These are phyloP conservation scores for Lasioglossum lativentre DNA, from an alignment of 2,888 invertebrate genomes.

Conservation along the genomic window DNA sequence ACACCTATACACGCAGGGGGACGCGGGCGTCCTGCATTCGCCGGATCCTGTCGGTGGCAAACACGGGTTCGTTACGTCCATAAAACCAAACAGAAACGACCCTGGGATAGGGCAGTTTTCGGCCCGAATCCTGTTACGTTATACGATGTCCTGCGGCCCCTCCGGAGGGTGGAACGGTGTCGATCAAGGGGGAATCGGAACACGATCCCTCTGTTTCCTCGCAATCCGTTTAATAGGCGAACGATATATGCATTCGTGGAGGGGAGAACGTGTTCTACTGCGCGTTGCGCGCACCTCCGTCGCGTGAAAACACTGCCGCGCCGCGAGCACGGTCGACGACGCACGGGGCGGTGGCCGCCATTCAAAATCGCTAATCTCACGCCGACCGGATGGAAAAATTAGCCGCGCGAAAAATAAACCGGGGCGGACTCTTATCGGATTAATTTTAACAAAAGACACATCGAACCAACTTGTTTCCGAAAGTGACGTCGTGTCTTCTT, in stretches of 20 bases:
- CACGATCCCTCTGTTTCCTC: background rate
- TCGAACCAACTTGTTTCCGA: too few relatives aligned
- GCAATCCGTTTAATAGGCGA: background rate
- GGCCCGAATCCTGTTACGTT: constrained; percentile 26
- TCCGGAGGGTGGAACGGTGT: background rate
- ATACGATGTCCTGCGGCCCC: background rate
- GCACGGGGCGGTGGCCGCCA: too few relatives aligned
- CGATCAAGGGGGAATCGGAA: background rate
- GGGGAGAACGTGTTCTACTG: background rate
- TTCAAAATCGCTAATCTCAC: background rate
- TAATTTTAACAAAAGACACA: too few relatives aligned
- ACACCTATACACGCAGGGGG: background rate
- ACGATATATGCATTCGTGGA: background rate
- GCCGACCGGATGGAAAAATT: too few relatives aligned
- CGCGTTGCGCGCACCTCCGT: background rate
- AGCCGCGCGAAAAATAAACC: too few relatives aligned
- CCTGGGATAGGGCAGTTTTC: constrained; percentile 52
- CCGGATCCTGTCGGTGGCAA: constrained; percentile 25
- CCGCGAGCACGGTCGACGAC: background rate
- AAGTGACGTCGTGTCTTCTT: too few relatives aligned
- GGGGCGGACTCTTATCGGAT: too few relatives aligned
- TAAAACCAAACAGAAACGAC: constrained; percentile 34
- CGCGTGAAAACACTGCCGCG: background rate
- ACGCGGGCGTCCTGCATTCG: constrained; percentile 45
- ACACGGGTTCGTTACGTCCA: constrained; percentile 26